Evolutionary conservation across 1,140 invertebrate genomes (phyloP), one percentile per base, ranked within the genome.

Genomic region (Camponotus floridanus): DNA sequence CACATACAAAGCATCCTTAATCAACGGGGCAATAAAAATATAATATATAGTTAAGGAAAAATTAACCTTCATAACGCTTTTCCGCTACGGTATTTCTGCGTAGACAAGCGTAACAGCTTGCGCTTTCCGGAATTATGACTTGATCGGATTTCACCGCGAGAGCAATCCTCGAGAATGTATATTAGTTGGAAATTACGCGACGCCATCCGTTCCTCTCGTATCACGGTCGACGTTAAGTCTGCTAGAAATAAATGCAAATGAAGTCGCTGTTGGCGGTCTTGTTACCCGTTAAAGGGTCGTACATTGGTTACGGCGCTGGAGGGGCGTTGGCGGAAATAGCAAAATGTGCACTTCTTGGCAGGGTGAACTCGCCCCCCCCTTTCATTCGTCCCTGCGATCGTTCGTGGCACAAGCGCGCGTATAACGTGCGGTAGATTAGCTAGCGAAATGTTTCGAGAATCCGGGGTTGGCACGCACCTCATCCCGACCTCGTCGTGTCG

Each of bases 171-270:
- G 51, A 59, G 79, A 18, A 57, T 70, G 55, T 61, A 73, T 73
- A 81, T 81, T 55, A 31, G 79, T 73, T 73, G 67, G 18, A 81
- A 81, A 73, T 81, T 81, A 81, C 51, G 36, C 79, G 65, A n/a
- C 2, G 42, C 7, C 3, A 33, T 3, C 36, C n/a, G 79, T 45
- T 31, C 18, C 68, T 73, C 42, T 36, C 55, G 68, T 61, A 33
- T 61, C 79, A 57, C 79, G 68, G 79, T 48, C 51, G 79, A 61
- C 79, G 55, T 83, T 62, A 83, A 83, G 68, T 83, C 79, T 74
- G 67, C 55, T 74, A 26, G 85, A 88, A 92, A 92, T 90, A 87
- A 90, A 92, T 91, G 91, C 88, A 92, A 91, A 92, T 92, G 86
- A 90, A 90, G 91, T 42, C 85, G 55, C 57, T 76, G 70, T 87